Evolutionary conservation across 2,888 invertebrate species (phyloP).

Genomic region (Drosophila colorata): DNA sequence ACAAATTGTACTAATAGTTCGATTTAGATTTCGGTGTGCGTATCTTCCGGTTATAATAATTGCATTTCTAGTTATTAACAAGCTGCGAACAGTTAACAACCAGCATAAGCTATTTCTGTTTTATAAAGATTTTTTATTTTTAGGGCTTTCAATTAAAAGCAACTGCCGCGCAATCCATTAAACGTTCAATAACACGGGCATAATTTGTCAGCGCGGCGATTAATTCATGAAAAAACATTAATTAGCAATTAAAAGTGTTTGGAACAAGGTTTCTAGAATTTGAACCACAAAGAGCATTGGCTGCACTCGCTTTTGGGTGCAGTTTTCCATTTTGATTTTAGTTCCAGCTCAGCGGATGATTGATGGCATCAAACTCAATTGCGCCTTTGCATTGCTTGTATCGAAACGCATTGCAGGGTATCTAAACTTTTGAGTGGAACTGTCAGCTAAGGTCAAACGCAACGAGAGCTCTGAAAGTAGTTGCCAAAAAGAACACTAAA

Average conservation of each 20-base stretch:
- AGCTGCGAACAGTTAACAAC: conserved; percentile 55
- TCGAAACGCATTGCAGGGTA: conserved; percentile 20
- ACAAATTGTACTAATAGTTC: conserved; percentile 38
- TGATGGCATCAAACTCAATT: conserved; percentile 49
- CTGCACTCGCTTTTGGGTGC: conserved; percentile 58
- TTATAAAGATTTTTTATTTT: conserved; percentile 5
- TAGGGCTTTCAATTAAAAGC: conserved; percentile 50
- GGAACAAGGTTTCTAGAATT: conserved; percentile 60
- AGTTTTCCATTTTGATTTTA: conserved; percentile 27
- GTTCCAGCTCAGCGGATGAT: conserved; percentile 36
- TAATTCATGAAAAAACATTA: conserved; percentile 61
- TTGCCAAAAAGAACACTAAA: conserved; percentile 44
- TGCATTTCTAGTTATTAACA: conserved; percentile 67
- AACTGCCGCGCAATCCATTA: conserved; percentile 41
- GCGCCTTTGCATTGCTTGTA: conserved; percentile 18
- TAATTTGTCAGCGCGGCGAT: conserved; percentile 69
- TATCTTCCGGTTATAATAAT: conserved; percentile 76
- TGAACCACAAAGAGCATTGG: conserved; percentile 28
- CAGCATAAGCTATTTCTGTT: conserved; percentile 56
- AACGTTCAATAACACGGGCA: conserved; percentile 65
- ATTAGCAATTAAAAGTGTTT: conserved; percentile 68
- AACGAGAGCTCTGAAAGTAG: conserved; percentile 26
- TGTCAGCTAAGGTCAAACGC: conserved; percentile 54
- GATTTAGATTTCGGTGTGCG: conserved; percentile 16
- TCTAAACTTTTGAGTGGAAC: conserved; percentile 14